Conservation (phyloP, 2,797 vertebrate genomes). For the Phrynocephalus guinanensis region DNA sequence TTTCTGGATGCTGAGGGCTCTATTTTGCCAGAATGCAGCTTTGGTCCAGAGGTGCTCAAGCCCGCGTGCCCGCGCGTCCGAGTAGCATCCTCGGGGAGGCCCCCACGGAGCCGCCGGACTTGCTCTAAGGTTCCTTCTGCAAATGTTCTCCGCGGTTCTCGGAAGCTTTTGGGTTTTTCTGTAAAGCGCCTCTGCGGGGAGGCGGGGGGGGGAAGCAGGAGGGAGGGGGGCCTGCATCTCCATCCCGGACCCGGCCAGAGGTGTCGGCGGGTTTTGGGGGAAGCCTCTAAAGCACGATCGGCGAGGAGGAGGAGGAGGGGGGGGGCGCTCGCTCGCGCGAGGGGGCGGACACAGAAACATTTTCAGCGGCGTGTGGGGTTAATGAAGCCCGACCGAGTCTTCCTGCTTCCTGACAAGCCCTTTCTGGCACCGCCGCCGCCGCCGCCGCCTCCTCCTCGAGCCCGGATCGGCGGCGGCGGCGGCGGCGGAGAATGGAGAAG, state of each 20-base stretch:
- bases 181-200: background rate
- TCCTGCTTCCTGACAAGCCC: conserved; percentile 18
- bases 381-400: background rate
- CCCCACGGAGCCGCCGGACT: background rate
- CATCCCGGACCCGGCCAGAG: background rate
- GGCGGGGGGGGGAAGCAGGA: background rate
- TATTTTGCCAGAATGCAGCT: background rate
- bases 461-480: too few species aligned
- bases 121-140: too few species aligned
- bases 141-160: background rate
- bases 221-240: background rate
- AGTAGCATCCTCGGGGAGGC: background rate
- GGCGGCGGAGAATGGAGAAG: background rate
- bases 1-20: background rate
- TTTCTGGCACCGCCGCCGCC: background rate
- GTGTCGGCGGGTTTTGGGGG: background rate
- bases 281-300: conserved; percentile 39
- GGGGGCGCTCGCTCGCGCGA: too few species aligned
- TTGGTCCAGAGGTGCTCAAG: background rate
- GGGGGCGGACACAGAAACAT: too few species aligned
- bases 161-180: background rate
- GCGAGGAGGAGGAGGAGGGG: background rate
- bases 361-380: background rate
- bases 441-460: conserved; percentile 43
- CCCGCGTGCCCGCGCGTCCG: background rate